Evolutionary conservation across 2,113 vertebrate species (phyloP), one percentile per base, ranked within the genome.

Genomic region (Gasterosteus nipponicus): DNA sequence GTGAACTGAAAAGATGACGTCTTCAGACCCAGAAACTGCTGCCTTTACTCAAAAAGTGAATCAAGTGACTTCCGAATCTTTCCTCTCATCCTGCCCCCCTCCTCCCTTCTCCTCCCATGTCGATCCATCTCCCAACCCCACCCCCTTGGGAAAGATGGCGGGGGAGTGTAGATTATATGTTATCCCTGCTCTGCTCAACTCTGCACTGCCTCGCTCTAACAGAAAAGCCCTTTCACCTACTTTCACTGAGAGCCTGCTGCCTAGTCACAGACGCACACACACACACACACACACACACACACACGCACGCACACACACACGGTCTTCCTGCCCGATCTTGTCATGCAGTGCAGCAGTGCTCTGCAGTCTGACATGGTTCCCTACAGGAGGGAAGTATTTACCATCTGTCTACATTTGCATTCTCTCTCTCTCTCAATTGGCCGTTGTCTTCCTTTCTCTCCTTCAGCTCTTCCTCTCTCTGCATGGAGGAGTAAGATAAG

Each of bases 201-300:
- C 82, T 87, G 86, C 73, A 77, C 11, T 82, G 86, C 78, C 82
- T 89, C 29, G 35, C 72, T 90, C 70, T 89, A 89, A 91, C 87
- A 86, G 86, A 76, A 63, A 57, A 86, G 89, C 84, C 89, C 90
- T 91, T 91, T 90, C 90, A 90, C 90, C 90, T 89, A 91, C 81
- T 83, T 91, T 89, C 86, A 82, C 77, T 80, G 81, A 76, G 65
- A 66, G 56, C 66, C 79, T 31, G 73, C 78, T 68, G 69, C 59
- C n/a, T 18, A 66, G 49, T 22, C 67, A 49, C 47, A 56, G 47
- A 53, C 60, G 57, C 63, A 75, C 35, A 42, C 56, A 35, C 56
- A n/a, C 49, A 46, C 46, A 67, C 58, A 51, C 71, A 42, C 65
- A 67, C 67, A 49, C 62, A 56, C 51, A 42, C 64, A 19, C 44